Evolutionary conservation across 2,797 vertebrate genomes (phyloP).

Genomic region (Acanthis flammea): DNA sequence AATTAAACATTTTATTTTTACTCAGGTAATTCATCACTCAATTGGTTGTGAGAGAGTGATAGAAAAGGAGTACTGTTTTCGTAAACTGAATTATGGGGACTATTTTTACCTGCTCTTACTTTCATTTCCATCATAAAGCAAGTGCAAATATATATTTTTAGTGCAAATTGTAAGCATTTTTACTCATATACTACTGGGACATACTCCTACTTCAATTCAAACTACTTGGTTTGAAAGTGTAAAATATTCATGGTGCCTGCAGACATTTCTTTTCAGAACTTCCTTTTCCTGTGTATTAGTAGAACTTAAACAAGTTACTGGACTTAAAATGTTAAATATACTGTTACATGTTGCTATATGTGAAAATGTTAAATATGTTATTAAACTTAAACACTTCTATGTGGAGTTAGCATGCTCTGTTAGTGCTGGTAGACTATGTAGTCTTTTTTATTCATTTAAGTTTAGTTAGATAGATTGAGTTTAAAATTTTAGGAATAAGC

Average conservation of each 20-base stretch:
- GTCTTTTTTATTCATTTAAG: background rate
- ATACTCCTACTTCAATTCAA: background rate
- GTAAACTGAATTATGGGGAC: background rate
- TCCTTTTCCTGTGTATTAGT: background rate
- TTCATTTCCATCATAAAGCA: background rate
- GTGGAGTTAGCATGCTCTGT: background rate
- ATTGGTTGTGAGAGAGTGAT: accelerated
- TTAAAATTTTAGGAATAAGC: background rate
- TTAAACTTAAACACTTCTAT: background rate
- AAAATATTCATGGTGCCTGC: background rate
- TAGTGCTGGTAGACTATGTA: background rate
- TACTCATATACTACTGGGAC: background rate
- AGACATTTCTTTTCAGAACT: background rate
- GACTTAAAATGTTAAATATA: background rate
- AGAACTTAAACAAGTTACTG: background rate
- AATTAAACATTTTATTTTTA: background rate
- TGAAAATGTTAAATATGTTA: background rate
- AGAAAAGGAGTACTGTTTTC: background rate
- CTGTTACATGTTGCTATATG: background rate
- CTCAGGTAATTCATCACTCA: background rate
- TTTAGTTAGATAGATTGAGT: background rate
- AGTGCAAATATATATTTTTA: background rate
- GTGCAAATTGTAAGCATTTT: background rate
- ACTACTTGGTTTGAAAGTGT: background rate
- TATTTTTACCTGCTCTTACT: background rate